Evolutionary conservation across 2,113 vertebrate species (phyloP).

Genomic region (Pterocles gutturalis): DNA sequence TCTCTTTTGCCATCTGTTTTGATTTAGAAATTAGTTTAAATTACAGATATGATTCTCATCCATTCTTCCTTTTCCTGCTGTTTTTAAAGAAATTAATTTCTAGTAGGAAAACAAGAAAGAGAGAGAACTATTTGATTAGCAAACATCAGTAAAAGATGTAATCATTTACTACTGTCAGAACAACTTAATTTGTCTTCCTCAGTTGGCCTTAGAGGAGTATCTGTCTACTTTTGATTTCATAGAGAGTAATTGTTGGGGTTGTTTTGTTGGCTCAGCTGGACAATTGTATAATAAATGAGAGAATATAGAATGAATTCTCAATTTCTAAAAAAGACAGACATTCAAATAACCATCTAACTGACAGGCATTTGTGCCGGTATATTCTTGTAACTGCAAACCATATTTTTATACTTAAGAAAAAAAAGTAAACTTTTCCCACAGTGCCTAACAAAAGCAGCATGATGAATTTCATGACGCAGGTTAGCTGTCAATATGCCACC

Average conservation of each 20-base stretch:
- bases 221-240: not conserved
- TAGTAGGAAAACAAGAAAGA: not conserved
- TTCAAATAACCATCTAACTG: not conserved
- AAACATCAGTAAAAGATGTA: not conserved
- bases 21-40: slow-evolving; percentile 66
- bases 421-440: not conserved
- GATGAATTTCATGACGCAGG: not conserved
- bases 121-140: not conserved
- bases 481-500: not conserved
- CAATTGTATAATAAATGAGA: not conserved
- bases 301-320: not conserved
- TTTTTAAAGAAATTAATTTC: not conserved
- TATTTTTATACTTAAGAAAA: not conserved
- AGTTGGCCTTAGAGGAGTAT: not conserved
- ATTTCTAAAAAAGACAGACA: not conserved
- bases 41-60: slow-evolving; percentile 29
- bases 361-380: not conserved
- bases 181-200: not conserved
- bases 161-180: not conserved
- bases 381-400: not conserved
- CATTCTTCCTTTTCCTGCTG: not conserved
- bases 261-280: not conserved
- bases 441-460: not conserved
- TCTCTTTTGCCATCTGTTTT: slow-evolving; percentile 64
- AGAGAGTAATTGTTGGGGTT: not conserved